Conservation (phyloP, 2,113 vertebrate species). For the Notothenia coriiceps region DNA sequence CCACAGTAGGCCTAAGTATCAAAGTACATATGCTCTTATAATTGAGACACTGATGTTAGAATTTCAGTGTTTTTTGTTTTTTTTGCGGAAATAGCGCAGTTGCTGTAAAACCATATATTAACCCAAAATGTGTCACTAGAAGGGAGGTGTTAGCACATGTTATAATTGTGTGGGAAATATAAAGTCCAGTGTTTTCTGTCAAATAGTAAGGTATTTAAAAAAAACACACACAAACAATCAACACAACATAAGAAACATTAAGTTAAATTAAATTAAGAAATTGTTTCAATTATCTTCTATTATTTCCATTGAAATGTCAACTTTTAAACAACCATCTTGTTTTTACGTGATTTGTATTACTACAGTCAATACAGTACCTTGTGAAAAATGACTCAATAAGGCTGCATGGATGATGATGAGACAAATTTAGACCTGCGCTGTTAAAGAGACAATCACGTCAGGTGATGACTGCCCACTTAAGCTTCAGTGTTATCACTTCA, state of each 20-base stretch:
- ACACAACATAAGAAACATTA: background rate
- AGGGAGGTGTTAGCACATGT: background rate
- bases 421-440: slow-evolving; percentile 41
- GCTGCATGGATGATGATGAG: slow-evolving; percentile 10
- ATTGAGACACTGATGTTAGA: background rate
- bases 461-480: slow-evolving; percentile 69
- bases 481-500: slow-evolving; percentile 67
- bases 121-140: background rate
- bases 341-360: background rate
- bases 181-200: background rate
- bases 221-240: background rate
- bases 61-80: background rate
- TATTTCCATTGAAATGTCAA: background rate
- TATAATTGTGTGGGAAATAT: background rate
- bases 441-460: slow-evolving; percentile 52
- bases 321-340: background rate
- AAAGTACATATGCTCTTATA: background rate
- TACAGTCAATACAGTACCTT: background rate
- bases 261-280: background rate
- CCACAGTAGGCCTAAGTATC: background rate
- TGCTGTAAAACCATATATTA: background rate
- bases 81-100: background rate
- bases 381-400: background rate
- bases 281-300: background rate
- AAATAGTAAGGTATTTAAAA: background rate